Conservation (phyloP, 2,888 invertebrate genomes). For the Callinectes sapidus region DNA sequence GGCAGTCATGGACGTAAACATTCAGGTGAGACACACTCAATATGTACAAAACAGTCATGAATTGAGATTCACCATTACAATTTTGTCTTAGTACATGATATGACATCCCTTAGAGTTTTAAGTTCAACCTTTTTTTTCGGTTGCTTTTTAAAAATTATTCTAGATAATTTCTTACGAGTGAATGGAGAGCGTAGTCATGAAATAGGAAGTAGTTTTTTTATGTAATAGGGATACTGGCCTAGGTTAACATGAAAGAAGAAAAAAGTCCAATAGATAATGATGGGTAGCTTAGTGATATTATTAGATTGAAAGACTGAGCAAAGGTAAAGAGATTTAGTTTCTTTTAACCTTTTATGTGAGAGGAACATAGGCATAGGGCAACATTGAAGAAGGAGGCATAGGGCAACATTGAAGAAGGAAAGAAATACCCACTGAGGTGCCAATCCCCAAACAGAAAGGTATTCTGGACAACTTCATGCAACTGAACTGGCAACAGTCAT, state of each 20-base stretch:
- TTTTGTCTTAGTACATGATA: not conserved
- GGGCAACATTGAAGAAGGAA: too few relatives aligned
- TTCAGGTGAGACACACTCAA: conserved; percentile 52
- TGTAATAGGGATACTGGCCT: not conserved
- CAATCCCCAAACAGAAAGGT: too few relatives aligned
- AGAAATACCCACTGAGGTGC: too few relatives aligned
- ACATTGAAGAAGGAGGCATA: too few relatives aligned
- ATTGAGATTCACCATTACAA: not conserved
- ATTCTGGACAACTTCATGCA: too few relatives aligned
- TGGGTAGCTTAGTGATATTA: too few relatives aligned
- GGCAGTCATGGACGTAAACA: conserved; percentile 65
- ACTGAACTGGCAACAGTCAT: too few relatives aligned
- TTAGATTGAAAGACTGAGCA: too few relatives aligned
- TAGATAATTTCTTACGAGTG: not conserved
- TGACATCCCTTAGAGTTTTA: not conserved
- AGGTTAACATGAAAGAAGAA: too few relatives aligned
- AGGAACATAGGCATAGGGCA: too few relatives aligned
- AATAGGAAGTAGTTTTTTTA: not conserved
- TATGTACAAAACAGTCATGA: too few relatives aligned
- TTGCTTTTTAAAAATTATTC: not conserved
- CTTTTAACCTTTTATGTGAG: not conserved
- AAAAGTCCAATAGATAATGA: too few relatives aligned
- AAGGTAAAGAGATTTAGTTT: not conserved
- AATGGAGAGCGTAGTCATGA: not conserved
- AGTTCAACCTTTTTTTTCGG: not conserved